phyloP scores from a whole-genome alignment of 2,113 vertebrate genomes.

The Tragelaphus buxtoni region DNA sequence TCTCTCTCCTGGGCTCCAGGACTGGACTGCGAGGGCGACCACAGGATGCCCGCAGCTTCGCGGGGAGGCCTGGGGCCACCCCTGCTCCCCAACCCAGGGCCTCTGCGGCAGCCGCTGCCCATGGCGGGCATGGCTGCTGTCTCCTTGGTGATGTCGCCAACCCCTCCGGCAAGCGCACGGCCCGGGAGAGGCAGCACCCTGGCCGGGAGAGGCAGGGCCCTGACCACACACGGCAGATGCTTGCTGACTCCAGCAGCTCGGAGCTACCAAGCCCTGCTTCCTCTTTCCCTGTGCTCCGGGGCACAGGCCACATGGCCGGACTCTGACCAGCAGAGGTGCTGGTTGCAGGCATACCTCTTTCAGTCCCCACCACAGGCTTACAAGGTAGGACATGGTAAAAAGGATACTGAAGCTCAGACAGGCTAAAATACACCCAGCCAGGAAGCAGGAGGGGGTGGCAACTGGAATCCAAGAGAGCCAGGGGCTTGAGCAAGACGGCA shows the following conservation, averaged over 20 bases:
- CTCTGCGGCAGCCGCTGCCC: neutral
- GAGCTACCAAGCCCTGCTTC: neutral
- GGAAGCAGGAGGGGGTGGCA: neutral
- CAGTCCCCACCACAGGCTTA: neutral
- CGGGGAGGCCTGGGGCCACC: neutral
- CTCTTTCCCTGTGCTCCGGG: neutral
- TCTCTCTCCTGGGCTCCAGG: neutral
- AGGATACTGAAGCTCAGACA: neutral
- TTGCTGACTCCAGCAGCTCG: neutral
- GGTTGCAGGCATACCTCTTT: rapidly evolving
- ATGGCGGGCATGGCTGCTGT: neutral
- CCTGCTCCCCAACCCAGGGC: neutral
- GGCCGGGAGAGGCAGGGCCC: neutral
- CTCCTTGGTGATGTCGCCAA: neutral
- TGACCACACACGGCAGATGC: neutral
- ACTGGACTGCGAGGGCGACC: neutral
- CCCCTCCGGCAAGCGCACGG: neutral
- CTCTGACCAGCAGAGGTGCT: neutral
- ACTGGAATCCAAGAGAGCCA: neutral
- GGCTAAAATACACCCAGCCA: neutral
- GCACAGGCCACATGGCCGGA: neutral
- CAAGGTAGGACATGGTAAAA: neutral
- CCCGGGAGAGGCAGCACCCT: neutral
- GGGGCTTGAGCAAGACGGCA: neutral
- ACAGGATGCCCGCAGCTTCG: neutral